phyloP scores from a whole-genome alignment of 2,888 invertebrate genomes.

The Elegia similella region DNA sequence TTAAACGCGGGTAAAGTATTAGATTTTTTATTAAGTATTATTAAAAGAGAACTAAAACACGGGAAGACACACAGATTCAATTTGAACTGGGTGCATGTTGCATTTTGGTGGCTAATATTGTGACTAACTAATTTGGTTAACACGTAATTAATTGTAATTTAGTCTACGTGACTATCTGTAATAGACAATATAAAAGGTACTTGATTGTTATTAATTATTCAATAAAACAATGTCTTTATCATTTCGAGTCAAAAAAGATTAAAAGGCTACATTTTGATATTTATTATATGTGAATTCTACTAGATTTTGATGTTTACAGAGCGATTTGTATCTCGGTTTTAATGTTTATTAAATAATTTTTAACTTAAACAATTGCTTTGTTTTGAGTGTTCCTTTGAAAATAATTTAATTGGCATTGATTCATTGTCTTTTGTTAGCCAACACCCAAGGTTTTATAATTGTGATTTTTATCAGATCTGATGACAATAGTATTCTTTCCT shows the following conservation, averaged over 20 bases:
- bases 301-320: no score
- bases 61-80: conserved; percentile 77
- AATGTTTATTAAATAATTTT: no score
- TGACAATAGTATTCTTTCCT: neutral
- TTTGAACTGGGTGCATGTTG: conserved; percentile 62
- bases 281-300: no score
- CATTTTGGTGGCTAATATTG: conserved; percentile 22
- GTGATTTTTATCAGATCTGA: conserved; percentile 2
- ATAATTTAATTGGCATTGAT: neutral
- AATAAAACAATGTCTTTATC: neutral
- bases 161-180: neutral
- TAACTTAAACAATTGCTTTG: no score
- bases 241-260: neutral
- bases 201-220: neutral
- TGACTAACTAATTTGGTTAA: conserved; percentile 16
- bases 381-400: no score
- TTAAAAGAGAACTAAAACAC: conserved; percentile 32
- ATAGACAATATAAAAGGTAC: neutral
- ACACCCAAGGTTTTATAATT: conserved; percentile 1
- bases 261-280: neutral
- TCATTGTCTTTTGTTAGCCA: conserved; percentile 7
- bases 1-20: conserved; percentile 70
- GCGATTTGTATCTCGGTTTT: no score
- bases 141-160: neutral
- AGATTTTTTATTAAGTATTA: conserved; percentile 37